Conservation (phyloP, 2,113 vertebrate genomes). For the Onychostoma macrolepis region DNA sequence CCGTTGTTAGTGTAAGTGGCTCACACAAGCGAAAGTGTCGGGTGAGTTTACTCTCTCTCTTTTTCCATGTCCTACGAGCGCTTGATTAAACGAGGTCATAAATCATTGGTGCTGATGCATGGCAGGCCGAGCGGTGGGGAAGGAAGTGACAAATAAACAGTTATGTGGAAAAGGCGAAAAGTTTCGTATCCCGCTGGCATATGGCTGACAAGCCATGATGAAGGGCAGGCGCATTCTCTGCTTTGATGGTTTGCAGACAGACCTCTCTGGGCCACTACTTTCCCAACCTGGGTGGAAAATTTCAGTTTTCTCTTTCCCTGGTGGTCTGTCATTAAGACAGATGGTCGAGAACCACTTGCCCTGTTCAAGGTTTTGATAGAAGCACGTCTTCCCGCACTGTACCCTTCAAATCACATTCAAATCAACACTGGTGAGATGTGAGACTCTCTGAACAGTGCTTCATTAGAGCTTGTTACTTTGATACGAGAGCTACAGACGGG, state of each 20-base stretch:
- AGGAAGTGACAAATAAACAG: constrained; percentile 68
- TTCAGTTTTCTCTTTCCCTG: constrained; percentile 32
- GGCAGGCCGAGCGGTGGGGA: constrained; percentile 67
- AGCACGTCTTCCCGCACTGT: neutral
- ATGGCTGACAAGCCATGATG: constrained; percentile 70
- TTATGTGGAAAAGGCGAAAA: constrained; percentile 58
- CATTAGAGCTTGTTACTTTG: constrained; percentile 26
- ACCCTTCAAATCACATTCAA: constrained; percentile 21
- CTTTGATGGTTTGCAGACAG: constrained; percentile 64
- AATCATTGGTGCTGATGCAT: constrained; percentile 75
- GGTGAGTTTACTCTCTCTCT: constrained; percentile 62
- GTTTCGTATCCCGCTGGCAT: constrained; percentile 72
- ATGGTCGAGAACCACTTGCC: constrained; percentile 12
- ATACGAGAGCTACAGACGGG: neutral
- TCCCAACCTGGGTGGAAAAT: constrained; percentile 8
- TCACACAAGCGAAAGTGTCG: constrained; percentile 57
- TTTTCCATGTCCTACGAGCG: constrained; percentile 70
- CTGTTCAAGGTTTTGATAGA: constrained; percentile 21
- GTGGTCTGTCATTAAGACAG: constrained; percentile 40
- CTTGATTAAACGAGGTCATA: constrained; percentile 80
- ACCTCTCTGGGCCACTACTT: constrained; percentile 49
- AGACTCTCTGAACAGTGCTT: constrained; percentile 20
- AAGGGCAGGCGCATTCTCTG: constrained; percentile 66
- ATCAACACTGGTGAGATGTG: neutral
- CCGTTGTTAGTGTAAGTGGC: constrained; percentile 21